Evolutionary conservation across 2,113 vertebrate genomes (phyloP).

Genomic region (Ellobius talpinus): DNA sequence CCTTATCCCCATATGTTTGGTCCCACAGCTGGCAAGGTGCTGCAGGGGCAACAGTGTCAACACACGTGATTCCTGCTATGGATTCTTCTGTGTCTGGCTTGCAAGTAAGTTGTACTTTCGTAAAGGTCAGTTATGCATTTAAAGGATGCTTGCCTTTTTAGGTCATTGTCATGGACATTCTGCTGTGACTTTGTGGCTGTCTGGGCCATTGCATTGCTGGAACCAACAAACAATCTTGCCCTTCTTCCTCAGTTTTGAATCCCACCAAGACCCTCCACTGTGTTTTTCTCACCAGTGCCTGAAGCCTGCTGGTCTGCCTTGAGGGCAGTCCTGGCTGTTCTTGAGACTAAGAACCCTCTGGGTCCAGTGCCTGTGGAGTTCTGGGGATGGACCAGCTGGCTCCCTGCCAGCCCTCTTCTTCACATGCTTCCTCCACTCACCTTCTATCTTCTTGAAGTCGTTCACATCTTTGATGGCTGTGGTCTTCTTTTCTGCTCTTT

Average conservation of each 20-base stretch:
- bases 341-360: not conserved
- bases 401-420: not conserved
- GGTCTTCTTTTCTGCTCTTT: not conserved
- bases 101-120: not conserved
- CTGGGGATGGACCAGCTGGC: fast-evolving
- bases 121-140: constrained; percentile 25
- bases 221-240: not conserved
- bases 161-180: not conserved
- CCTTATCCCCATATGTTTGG: not conserved
- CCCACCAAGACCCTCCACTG: not conserved
- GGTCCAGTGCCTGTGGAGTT: not conserved
- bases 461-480: not conserved
- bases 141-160: constrained; percentile 15
- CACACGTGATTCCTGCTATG: not conserved
- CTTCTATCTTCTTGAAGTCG: not conserved
- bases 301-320: not conserved
- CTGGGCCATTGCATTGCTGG: not conserved
- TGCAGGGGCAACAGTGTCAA: fast-evolving
- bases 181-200: not conserved
- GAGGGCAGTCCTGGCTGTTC: not conserved
- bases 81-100: not conserved
- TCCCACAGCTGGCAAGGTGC: not conserved
- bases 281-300: not conserved
- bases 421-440: not conserved
- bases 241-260: not conserved